These are phyloP conservation scores for Neopipo cinnamomea DNA, from an alignment of 2,113 vertebrate species.

Conservation along the genomic window DNA sequence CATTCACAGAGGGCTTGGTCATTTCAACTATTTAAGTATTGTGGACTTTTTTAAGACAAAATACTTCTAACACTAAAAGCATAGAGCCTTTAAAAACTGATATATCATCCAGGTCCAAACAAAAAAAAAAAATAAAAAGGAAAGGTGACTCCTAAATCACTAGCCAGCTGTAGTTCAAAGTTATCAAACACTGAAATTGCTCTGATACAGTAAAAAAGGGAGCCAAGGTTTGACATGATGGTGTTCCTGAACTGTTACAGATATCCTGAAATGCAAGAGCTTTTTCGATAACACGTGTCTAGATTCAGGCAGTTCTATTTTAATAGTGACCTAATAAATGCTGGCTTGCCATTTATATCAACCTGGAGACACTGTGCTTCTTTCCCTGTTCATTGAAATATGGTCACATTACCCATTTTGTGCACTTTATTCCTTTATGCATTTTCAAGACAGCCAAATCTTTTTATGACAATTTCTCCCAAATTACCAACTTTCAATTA, in stretches of 20 bases:
- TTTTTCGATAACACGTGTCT: background rate
- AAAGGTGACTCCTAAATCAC: background rate
- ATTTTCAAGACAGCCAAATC: background rate
- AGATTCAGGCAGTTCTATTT: background rate
- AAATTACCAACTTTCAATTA: background rate
- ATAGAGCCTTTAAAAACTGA: background rate
- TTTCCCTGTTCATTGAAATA: background rate
- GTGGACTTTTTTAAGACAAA: background rate
- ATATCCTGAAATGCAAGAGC: background rate
- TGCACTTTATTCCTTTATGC: background rate
- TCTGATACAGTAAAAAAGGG: background rate
- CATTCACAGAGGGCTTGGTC: background rate
- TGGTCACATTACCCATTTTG: background rate
- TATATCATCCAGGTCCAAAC: background rate
- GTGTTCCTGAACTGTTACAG: background rate
- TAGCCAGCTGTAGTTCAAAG: background rate
- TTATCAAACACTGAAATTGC: background rate
- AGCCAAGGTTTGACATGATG: background rate
- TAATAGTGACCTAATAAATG: background rate
- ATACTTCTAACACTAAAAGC: background rate
- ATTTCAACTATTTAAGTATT: background rate
- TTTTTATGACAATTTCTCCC: background rate
- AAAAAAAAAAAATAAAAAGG: background rate
- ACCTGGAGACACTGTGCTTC: background rate
- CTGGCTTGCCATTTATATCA: background rate